Evolutionary conservation across 2,797 vertebrate genomes (phyloP).

Genomic region (Pseudochaenichthys georgianus): DNA sequence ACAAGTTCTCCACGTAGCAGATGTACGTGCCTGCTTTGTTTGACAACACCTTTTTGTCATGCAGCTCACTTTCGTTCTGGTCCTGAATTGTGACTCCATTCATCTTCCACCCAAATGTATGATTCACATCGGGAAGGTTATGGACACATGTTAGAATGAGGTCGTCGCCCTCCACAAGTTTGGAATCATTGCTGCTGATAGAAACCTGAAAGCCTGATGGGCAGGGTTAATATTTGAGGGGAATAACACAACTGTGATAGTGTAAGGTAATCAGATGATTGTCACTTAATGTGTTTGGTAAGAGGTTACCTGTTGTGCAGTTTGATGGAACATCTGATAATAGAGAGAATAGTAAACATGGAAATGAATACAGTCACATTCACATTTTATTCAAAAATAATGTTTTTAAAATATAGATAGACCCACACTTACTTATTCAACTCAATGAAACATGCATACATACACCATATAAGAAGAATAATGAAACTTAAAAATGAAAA

Average conservation of each 20-base stretch:
- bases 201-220: slow-evolving; percentile 34
- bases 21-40: accelerated
- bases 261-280: slow-evolving; percentile 5
- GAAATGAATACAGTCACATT: slow-evolving; percentile 1
- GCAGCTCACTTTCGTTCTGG: accelerated
- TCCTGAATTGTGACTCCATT: accelerated
- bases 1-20: slow-evolving; percentile 39
- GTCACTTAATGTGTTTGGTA: neutral
- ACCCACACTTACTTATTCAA: neutral
- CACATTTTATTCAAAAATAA: neutral
- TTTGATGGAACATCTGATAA: neutral
- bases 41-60: accelerated
- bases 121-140: neutral
- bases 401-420: neutral
- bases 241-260: slow-evolving; percentile 1
- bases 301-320: slow-evolving; percentile 49
- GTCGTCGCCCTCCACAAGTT: accelerated
- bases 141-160: slow-evolving; percentile 54
- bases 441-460: neutral
- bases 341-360: neutral
- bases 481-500: neutral
- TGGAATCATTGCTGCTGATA: neutral
- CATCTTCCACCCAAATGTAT: slow-evolving; percentile 40
- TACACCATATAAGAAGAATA: neutral
- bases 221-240: slow-evolving; percentile 18